phyloP scores from a whole-genome alignment of 2,113 vertebrate genomes.

The Onychostruthus taczanowskii region DNA sequence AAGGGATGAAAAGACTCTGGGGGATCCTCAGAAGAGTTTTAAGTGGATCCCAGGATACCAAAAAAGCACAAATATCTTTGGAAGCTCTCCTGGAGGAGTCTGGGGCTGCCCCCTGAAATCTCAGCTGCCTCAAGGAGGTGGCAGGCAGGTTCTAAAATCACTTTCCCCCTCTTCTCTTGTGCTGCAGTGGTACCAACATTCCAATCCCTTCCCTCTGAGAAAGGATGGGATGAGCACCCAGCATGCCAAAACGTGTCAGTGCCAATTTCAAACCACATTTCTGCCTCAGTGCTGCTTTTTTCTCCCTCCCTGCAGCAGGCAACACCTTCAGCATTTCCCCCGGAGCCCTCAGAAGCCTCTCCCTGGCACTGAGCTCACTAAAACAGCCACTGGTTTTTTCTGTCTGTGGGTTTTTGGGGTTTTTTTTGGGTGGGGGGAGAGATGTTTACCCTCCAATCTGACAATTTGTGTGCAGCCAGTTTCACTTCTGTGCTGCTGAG shows the following conservation, averaged over 20 bases:
- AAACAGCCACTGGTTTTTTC: background rate
- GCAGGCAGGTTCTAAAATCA: background rate
- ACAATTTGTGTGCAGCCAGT: background rate
- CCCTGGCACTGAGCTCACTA: background rate
- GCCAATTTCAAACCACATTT: background rate
- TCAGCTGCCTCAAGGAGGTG: background rate
- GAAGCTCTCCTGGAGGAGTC: background rate
- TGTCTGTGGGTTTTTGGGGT: too few species aligned
- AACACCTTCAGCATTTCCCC: background rate
- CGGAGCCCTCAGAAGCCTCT: background rate
- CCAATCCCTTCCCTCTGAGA: background rate
- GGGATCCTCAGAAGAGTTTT: background rate
- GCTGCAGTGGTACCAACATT: background rate
- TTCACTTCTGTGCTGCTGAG: slow-evolving; percentile 45
- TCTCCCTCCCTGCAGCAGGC: background rate
- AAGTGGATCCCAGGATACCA: background rate
- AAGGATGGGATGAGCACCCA: background rate
- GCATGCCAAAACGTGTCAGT: rapidly evolving
- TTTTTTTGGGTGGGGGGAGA: background rate
- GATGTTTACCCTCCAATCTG: slow-evolving; percentile 16
- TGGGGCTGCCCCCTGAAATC: background rate
- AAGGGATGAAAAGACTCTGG: background rate
- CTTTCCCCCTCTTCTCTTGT: rapidly evolving
- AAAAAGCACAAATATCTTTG: background rate
- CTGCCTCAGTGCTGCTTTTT: background rate